Evolutionary conservation across 2,888 invertebrate species (phyloP).

Genomic region (Tethea ocularis): DNA sequence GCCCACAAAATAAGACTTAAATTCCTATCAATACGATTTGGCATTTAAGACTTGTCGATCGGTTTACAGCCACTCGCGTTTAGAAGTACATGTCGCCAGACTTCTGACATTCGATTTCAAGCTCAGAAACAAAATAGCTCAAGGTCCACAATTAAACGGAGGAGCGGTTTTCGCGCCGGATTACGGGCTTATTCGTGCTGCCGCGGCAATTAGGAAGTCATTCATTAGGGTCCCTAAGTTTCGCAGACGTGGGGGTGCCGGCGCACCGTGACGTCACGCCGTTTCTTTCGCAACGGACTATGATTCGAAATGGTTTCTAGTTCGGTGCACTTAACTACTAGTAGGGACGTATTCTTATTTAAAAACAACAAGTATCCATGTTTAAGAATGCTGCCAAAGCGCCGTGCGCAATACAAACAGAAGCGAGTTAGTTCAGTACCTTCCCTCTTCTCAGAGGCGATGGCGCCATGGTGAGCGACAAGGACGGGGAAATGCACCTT

Average conservation of each 20-base stretch:
- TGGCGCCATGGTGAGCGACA: conserved; percentile 78
- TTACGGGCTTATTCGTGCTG: conserved; percentile 77
- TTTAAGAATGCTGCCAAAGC: conserved; percentile 67
- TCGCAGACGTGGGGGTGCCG: conserved; percentile 82
- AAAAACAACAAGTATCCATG: conserved; percentile 67
- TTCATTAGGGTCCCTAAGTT: conserved; percentile 84
- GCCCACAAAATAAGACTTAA: conserved; percentile 50
- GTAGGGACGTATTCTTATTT: conserved; percentile 39
- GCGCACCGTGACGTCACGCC: conserved; percentile 67
- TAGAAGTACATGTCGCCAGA: conserved; percentile 66
- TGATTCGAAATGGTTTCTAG: conserved; percentile 51
- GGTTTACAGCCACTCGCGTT: conserved; percentile 56
- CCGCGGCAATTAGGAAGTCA: conserved; percentile 83
- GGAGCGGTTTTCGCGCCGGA: conserved; percentile 68
- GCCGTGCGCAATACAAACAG: conserved; percentile 70
- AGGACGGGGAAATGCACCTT: conserved; percentile 71
- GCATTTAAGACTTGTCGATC: conserved; percentile 52
- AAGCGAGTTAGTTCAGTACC: conserved; percentile 56
- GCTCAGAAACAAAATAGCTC: conserved; percentile 69
- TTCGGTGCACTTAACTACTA: conserved; percentile 45
- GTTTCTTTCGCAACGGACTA: conserved; percentile 62
- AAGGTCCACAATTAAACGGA: conserved; percentile 77
- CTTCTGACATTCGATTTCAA: conserved; percentile 72
- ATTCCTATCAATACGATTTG: conserved; percentile 41
- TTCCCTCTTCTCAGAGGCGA: conserved; percentile 56